These are phyloP conservation scores for Pocillopora meandrina DNA, from an alignment of 92 coral and sea anemone species.

Conservation along the genomic window DNA sequence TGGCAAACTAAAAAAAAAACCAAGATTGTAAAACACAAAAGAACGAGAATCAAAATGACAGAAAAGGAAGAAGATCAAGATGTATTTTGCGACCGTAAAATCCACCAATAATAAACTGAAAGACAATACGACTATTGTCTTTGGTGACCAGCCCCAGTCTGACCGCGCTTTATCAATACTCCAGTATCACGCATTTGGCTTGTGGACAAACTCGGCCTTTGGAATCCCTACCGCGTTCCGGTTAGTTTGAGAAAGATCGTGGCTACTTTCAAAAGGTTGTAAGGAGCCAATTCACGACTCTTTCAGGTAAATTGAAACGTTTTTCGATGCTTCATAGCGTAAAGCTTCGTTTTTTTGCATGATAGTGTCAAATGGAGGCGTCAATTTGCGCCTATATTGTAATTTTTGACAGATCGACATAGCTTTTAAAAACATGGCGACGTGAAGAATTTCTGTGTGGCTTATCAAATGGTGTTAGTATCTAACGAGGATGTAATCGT, in stretches of 20 bases:
- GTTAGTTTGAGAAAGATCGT: neutral
- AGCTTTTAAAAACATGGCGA: slow-evolving; percentile 41
- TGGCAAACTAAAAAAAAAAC: too few relatives aligned
- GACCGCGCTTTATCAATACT: slow-evolving; percentile 44
- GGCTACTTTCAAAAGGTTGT: neutral
- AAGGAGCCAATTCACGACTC: neutral
- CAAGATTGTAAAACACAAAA: too few relatives aligned
- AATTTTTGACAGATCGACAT: slow-evolving; percentile 36
- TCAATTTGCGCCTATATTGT: slow-evolving; percentile 8
- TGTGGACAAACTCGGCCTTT: slow-evolving; percentile 21
- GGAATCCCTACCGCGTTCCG: slow-evolving; percentile 38
- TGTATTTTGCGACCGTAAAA: slow-evolving; percentile 19
- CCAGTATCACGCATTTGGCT: slow-evolving; percentile 37
- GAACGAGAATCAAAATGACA: neutral
- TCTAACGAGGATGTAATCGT: neutral
- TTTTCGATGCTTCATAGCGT: neutral
- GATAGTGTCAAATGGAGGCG: slow-evolving; percentile 5
- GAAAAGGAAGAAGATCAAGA: neutral
- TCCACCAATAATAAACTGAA: neutral
- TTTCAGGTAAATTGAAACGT: slow-evolving; percentile 6
- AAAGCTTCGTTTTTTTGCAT: slow-evolving; percentile 2
- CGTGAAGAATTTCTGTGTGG: slow-evolving; percentile 30
- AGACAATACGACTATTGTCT: slow-evolving; percentile 37
- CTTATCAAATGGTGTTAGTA: neutral
- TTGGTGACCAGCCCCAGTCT: slow-evolving; percentile 30